phyloP scores from a whole-genome alignment of 1,140 invertebrate species.

The Bombus waltoni region DNA sequence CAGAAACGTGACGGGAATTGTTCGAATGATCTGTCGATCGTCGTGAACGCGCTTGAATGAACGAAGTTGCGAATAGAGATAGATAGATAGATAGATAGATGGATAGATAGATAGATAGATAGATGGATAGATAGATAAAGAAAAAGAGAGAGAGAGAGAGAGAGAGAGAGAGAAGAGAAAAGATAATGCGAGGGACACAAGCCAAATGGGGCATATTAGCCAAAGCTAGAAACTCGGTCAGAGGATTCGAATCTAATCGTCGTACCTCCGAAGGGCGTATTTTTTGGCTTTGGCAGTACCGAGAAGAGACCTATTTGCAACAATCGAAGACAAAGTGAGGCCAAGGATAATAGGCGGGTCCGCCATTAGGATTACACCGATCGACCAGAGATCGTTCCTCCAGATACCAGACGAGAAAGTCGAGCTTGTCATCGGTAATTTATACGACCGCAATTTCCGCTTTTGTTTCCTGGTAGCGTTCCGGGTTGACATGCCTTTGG shows the following conservation, averaged over 20 bases:
- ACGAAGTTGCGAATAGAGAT: neutral
- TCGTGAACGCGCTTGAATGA: neutral
- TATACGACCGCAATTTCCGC: constrained; percentile 41
- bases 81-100: neutral
- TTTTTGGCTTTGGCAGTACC: constrained; percentile 79
- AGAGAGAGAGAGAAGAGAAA: constrained; percentile 13
- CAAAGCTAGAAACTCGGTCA: constrained; percentile 69
- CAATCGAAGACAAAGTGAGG: constrained; percentile 72
- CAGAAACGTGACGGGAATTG: neutral
- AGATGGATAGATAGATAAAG: neutral
- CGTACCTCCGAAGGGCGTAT: constrained; percentile 79
- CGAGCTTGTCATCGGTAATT: constrained; percentile 41
- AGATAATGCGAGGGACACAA: constrained; percentile 50
- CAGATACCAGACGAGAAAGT: constrained; percentile 24
- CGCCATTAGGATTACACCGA: constrained; percentile 38
- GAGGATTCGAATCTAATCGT: constrained; percentile 58
- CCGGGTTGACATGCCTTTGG: constrained; percentile 5
- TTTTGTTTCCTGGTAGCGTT: constrained; percentile 25
- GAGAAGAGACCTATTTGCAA: constrained; percentile 80
- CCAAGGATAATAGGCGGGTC: constrained; percentile 58
- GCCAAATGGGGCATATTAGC: constrained; percentile 64
- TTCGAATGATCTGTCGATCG: neutral
- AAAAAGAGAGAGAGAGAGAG: neutral
- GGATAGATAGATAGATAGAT: neutral
- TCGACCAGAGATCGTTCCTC: constrained; percentile 51